phyloP scores from a whole-genome alignment of 2,888 invertebrate species.

The Priocnemis perturbator region DNA sequence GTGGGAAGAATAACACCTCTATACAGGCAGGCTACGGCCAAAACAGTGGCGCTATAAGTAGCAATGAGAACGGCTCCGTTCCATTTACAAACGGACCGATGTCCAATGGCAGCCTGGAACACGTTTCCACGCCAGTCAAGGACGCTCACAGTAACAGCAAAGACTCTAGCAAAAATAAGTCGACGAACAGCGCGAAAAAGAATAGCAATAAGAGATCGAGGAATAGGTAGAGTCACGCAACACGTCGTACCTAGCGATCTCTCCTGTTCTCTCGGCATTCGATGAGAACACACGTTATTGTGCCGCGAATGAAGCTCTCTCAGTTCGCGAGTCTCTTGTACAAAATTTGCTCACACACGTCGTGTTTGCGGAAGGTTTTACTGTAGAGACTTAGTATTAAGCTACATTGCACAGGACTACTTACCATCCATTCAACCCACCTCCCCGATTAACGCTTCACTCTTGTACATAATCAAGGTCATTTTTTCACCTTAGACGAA shows the following conservation, averaged over 20 bases:
- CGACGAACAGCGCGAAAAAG: constrained; percentile 81
- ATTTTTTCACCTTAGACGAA: constrained; percentile 4
- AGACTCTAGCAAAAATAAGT: constrained; percentile 74
- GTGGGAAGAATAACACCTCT: constrained; percentile 72
- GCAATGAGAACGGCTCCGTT: constrained; percentile 60
- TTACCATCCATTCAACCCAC: too few relatives aligned
- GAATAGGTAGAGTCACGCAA: constrained; percentile 80
- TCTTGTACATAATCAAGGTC: constrained; percentile 9
- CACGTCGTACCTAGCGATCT: neutral
- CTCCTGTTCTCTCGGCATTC: neutral
- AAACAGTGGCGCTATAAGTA: constrained; percentile 69
- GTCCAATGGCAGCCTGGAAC: constrained; percentile 79
- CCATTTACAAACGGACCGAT: constrained; percentile 71
- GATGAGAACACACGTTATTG: constrained; percentile 2
- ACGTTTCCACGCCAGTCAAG: constrained; percentile 79
- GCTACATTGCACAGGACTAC: too few relatives aligned
- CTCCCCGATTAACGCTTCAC: neutral
- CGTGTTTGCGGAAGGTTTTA: neutral
- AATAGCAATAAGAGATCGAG: constrained; percentile 88
- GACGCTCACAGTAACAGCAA: constrained; percentile 73
- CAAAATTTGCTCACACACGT: neutral
- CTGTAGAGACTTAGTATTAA: neutral
- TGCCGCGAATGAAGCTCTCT: neutral
- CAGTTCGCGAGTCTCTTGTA: constrained; percentile 8
- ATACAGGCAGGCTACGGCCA: constrained; percentile 67